Percentiles rank a stretch among this genome's conserved stretches.
These are phyloP conservation scores for Stegastes partitus DNA, from an alignment of 2,113 vertebrate genomes.

Conservation along the genomic window DNA sequence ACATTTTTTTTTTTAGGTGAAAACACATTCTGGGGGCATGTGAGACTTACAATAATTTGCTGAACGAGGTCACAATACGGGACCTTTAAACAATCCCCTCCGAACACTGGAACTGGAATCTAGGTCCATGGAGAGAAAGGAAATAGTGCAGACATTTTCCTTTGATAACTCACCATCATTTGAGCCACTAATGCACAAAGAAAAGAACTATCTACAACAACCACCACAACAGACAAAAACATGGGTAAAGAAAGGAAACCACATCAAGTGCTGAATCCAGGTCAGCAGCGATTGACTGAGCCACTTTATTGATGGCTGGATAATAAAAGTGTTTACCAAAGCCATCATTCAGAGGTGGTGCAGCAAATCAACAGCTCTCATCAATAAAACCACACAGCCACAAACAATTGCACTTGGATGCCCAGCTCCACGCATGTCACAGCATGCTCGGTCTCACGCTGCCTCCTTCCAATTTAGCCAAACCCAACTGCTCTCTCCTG, in stretches of 20 bases:
- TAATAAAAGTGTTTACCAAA: constrained; percentile 69
- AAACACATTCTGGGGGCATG: too few relatives aligned
- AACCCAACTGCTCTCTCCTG: background rate
- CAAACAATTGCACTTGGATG: constrained; percentile 43
- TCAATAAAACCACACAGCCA: constrained; percentile 57
- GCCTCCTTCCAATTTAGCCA: constrained; percentile 42
- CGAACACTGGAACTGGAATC: background rate
- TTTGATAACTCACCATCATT: constrained; percentile 4
- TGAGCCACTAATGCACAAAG: background rate
- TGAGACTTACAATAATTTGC: background rate
- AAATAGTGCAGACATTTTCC: constrained; percentile 15
- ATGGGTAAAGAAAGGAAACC: constrained; percentile 1
- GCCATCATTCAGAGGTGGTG: constrained; percentile 47
- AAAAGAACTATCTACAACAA: constrained; percentile 4
- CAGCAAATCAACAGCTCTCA: constrained; percentile 48
- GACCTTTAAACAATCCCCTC: background rate
- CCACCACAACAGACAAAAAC: constrained; percentile 17
- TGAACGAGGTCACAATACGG: background rate
- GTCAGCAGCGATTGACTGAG: constrained; percentile 46
- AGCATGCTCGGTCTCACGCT: constrained; percentile 42
- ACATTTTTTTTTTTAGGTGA: too few relatives aligned
- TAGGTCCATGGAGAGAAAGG: background rate
- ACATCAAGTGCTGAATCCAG: constrained; percentile 45
- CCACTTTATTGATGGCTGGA: constrained; percentile 56
- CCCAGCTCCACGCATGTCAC: constrained; percentile 40